Base-by-base conservation (phyloP, 2,113 vertebrate species). In the Crotophaga sulcirostris region DNA sequence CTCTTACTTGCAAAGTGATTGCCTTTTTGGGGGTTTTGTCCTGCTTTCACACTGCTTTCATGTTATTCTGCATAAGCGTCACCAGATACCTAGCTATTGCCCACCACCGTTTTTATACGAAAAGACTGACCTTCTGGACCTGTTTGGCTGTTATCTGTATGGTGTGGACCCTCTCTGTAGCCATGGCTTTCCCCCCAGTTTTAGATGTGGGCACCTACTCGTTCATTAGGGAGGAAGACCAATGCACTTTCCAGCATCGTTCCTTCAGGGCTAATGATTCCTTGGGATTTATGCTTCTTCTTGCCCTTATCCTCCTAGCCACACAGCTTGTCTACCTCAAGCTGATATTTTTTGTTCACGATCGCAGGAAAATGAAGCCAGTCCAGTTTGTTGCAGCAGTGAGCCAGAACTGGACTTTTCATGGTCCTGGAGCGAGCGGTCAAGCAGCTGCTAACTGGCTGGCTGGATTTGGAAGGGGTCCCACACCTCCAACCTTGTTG, bases 291-390 rank as follows among this genome's bases (percentile, higher is more conserved):
- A 99, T 99, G 99, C 98, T 99, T 92, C 99, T 99, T 86, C 99
- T 99, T 95, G 99, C 99, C 64, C 99, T 99, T 96, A 99, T 99
- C 97, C 99, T 99, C 97, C 98, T 99, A 97, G 99, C 99, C 98
- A 99, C 99, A 96, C 99, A 99, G 99, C 99, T 99, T 98, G 99
- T 99, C 98, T 99, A 99, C 99, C 99, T 99, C 99, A 99, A 99
- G 99, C 99, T 99, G 98, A 99, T 99, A 96, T 99, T 99, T 98
- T 99, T 99, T 81, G 99, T 99, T 95, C 99, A 99, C 16, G 99
- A 99, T 96, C 99, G 99, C 91, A 98, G 99, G 98, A 99, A 99
- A 99, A 99, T 99, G 99, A 99, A 99, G 98, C 99, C 99, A 63
- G 99, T 99, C 97, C 99, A 99, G 99, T 99, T 99, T 74, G 99